Evolutionary conservation across 2,113 vertebrate species (phyloP).

Genomic region (Corythaixoides concolor): DNA sequence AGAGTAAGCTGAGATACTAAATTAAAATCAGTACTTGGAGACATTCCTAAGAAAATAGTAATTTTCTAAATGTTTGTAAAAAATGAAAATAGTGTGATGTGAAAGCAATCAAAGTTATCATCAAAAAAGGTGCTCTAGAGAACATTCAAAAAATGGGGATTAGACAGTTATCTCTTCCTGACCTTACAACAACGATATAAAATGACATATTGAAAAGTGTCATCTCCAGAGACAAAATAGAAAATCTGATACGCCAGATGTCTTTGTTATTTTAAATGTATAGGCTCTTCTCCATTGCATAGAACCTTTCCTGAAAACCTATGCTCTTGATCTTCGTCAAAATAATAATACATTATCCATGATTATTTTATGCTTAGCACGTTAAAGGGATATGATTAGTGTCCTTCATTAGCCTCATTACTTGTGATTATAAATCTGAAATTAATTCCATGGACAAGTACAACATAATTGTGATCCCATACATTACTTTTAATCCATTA

Average conservation of each 20-base stretch:
- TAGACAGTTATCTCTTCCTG: background rate
- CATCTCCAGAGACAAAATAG: background rate
- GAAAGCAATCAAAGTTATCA: background rate
- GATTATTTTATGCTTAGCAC: background rate
- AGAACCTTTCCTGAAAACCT: background rate
- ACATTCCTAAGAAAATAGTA: background rate
- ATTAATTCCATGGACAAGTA: conserved; percentile 5
- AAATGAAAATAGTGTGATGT: background rate
- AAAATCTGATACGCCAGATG: background rate
- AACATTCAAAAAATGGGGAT: background rate
- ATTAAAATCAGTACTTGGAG: background rate
- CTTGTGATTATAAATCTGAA: conserved; percentile 3
- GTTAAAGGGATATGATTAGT: background rate
- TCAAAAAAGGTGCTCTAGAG: background rate
- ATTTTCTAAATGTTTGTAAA: background rate
- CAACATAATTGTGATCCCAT: background rate
- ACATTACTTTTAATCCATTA: background rate
- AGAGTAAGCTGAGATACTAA: background rate
- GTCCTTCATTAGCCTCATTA: conserved; percentile 20
- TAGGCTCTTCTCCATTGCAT: background rate
- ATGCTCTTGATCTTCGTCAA: background rate
- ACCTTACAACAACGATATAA: background rate
- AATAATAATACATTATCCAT: background rate
- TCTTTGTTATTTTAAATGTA: background rate
- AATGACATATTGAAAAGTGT: background rate